phyloP scores from a whole-genome alignment of 2,888 invertebrate species.

The Alloscopus bannaensis region DNA sequence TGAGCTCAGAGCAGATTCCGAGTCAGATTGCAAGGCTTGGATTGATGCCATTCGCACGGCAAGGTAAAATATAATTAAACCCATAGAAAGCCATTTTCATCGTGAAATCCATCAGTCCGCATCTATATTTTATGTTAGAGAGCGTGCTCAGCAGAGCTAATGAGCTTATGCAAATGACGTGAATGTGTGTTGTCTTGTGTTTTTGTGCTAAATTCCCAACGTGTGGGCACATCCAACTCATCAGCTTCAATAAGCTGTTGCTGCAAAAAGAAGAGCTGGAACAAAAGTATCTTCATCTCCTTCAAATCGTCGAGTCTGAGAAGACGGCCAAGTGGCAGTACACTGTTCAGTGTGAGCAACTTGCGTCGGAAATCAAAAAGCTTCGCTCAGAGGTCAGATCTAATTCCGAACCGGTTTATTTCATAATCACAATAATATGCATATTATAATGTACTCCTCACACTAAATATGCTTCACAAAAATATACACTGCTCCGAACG shows the following conservation, averaged over 20 bases:
- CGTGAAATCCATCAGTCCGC: no score
- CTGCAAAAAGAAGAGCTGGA: slow-evolving; percentile 93
- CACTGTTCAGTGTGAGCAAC: slow-evolving; percentile 93
- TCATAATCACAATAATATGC: neutral
- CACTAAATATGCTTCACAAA: no score
- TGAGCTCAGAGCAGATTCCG: slow-evolving; percentile 88
- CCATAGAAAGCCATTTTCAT: no score
- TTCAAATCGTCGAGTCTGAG: slow-evolving; percentile 92
- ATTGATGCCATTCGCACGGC: slow-evolving; percentile 91
- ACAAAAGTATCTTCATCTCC: slow-evolving; percentile 91
- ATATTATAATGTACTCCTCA: no score
- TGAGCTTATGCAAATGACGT: no score
- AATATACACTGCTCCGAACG: no score
- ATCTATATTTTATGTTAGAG: no score
- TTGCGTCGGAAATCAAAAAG: slow-evolving; percentile 91
- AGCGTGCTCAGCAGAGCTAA: no score
- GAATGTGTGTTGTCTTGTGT: no score
- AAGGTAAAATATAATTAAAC: slow-evolving; percentile 80
- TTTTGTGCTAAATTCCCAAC: no score
- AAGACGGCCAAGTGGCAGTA: slow-evolving; percentile 95
- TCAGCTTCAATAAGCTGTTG: slow-evolving; percentile 90
- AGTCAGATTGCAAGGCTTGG: slow-evolving; percentile 92
- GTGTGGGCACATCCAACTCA: slow-evolving; percentile 40
- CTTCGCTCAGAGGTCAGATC: slow-evolving; percentile 86
- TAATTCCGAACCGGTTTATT: neutral